Evolutionary conservation across 2,888 invertebrate genomes (phyloP).

Genomic region (Odontomyia ornata): DNA sequence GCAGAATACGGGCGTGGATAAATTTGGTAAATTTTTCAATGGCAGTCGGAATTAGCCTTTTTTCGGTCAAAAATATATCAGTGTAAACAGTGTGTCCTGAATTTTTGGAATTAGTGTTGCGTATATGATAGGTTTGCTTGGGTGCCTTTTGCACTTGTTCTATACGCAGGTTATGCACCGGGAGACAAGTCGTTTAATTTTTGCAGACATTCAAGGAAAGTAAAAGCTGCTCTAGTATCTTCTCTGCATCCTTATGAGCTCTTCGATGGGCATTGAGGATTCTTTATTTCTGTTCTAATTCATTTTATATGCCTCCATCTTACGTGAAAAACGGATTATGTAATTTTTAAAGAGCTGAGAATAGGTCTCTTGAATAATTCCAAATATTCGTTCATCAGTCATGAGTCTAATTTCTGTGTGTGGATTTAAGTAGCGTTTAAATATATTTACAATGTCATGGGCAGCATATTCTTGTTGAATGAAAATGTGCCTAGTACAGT

Average conservation of each 20-base stretch:
- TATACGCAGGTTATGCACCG: neutral
- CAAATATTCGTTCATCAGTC: neutral
- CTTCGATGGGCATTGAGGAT: neutral
- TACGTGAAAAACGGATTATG: neutral
- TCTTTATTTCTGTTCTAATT: neutral
- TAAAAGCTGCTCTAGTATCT: neutral
- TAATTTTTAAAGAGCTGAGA: neutral
- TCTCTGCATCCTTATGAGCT: neutral
- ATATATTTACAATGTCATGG: neutral
- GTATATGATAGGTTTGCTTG: neutral
- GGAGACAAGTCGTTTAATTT: neutral
- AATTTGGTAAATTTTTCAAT: neutral
- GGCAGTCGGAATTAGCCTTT: no score
- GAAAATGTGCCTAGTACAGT: neutral
- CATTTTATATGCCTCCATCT: neutral
- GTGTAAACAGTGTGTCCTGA: neutral
- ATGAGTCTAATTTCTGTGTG: neutral
- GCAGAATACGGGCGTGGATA: neutral
- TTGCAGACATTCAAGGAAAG: neutral
- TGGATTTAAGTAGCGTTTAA: neutral
- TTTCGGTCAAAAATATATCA: neutral
- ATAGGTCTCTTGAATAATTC: neutral
- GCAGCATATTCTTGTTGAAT: no score
- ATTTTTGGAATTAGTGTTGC: neutral
- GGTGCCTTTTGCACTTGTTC: neutral